Evolutionary conservation across 2,797 vertebrate genomes (phyloP), one percentile per base, ranked within the genome.

Genomic region (Sebastes nivosus): DNA sequence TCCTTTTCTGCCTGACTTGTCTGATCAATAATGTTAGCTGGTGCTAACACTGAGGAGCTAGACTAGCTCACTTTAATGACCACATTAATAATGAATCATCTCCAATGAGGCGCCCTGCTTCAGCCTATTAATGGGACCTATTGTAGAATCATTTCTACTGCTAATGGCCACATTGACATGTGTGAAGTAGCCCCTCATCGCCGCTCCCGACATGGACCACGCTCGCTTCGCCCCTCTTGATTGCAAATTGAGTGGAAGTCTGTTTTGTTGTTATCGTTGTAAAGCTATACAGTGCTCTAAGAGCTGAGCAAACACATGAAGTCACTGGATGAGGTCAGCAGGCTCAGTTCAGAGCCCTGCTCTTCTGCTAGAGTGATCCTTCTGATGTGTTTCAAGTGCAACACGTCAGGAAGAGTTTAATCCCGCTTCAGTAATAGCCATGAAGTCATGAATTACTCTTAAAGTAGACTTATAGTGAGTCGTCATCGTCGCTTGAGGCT

Each of bases 41-140:
- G 71, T 3, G 65, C 75, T 85, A 86, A 75, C 74, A 64, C 69
- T 61, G 38, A 82, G 72, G 61, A 87, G 72, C 81, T 74, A 72
- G 88, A 68, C 87, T 72, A 78, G 85, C 84, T 90, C 74, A 54
- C 72, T 81, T 84, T 94, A 93, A 94, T 90, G 89, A 92, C 63
- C 79, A 25, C 91, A 91, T 94, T 90, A 94, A 95, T 94, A 93
- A 94, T 94, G 83, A 89, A 94, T 95, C 77, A 77, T 78, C 85
- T 88, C 70, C 75, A 85, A 87, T 69, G 74, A 89, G 86, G 79
- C 36, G 16, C 81, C 71, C 76, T 79, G 36, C 74, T 80, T 87
- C 79, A 87, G 69, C 66, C 80, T 91, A 89, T 92, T 90, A 93
- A 93, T 87, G 84, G 81, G 72, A 84, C 79, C 69, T 84, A 86